A percentile compares a stretch with the other conserved stretches of the same genome.
Conservation (phyloP, 2,113 vertebrate species). For the Phaetusa simplex region DNA sequence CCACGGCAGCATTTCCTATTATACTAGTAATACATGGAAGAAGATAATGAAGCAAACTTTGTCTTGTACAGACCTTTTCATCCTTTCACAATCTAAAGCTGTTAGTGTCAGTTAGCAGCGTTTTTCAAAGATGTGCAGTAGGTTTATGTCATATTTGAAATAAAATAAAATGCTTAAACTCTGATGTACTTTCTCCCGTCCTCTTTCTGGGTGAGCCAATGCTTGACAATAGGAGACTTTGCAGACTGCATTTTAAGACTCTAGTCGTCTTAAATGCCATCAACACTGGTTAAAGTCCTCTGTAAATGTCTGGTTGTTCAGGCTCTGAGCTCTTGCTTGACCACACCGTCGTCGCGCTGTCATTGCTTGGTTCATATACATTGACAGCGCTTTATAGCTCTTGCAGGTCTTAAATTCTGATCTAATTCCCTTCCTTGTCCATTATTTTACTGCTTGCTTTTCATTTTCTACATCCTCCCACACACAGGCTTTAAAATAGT, state of each 20-base stretch:
- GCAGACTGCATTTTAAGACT: conserved; percentile 35
- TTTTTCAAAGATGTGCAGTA: conserved; percentile 48
- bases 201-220: not conserved
- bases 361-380: conserved; percentile 17
- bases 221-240: not conserved
- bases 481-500: conserved; percentile 33
- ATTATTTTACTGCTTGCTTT: conserved; percentile 64
- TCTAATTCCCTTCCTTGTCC: conserved; percentile 52
- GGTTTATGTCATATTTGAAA: conserved; percentile 53
- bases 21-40: conserved; percentile 24
- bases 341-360: not conserved
- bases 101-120: conserved; percentile 52
- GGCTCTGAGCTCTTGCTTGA: conserved; percentile 46
- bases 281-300: not conserved
- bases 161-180: conserved; percentile 34
- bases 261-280: conserved; percentile 38
- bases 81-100: conserved; percentile 53
- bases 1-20: not conserved
- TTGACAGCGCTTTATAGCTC: conserved; percentile 41
- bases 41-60: conserved; percentile 63
- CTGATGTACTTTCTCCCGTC: not conserved
- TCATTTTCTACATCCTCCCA: conserved; percentile 42
- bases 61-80: conserved; percentile 54
- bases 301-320: not conserved
- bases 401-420: conserved; percentile 41